These are phyloP conservation scores for Nasonia vitripennis DNA, from an alignment of 1,140 invertebrate species.

Conservation along the genomic window DNA sequence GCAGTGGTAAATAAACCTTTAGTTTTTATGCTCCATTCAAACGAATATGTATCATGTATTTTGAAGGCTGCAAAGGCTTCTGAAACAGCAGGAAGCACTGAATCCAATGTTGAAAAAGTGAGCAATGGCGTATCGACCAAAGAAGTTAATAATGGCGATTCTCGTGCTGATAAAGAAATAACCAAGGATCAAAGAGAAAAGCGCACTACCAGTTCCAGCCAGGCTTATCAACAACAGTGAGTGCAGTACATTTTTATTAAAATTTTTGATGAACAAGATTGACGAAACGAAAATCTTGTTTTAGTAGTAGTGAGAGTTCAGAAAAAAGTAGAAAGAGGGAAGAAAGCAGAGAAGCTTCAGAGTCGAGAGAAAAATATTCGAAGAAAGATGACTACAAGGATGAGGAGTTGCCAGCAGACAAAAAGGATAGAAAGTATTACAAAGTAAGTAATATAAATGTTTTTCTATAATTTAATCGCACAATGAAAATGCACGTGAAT, in stretches of 20 bases:
- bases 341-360: constrained; percentile 68
- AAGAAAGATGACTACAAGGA: constrained; percentile 76
- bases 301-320: constrained; percentile 59
- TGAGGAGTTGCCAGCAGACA: constrained; percentile 70
- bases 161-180: constrained; percentile 66
- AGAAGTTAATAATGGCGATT: constrained; percentile 71
- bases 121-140: constrained; percentile 69
- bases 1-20: background rate
- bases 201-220: constrained; percentile 61
- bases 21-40: background rate
- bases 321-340: constrained; percentile 70
- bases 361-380: constrained; percentile 73
- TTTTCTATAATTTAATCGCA: background rate
- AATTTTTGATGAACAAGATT: background rate
- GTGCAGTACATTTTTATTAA: constrained; percentile 32
- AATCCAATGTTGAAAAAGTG: constrained; percentile 65
- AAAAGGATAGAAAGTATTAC: constrained; percentile 74
- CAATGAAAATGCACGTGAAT: constrained; percentile 15
- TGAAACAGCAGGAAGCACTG: constrained; percentile 60
- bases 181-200: constrained; percentile 72
- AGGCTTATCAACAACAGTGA: constrained; percentile 64
- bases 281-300: constrained; percentile 11
- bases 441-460: constrained; percentile 63
- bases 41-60: constrained; percentile 37
- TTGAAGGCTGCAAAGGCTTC: constrained; percentile 66